Conservation (phyloP, 2,797 vertebrate species). For the Xiphorhynchus erythropygius region DNA sequence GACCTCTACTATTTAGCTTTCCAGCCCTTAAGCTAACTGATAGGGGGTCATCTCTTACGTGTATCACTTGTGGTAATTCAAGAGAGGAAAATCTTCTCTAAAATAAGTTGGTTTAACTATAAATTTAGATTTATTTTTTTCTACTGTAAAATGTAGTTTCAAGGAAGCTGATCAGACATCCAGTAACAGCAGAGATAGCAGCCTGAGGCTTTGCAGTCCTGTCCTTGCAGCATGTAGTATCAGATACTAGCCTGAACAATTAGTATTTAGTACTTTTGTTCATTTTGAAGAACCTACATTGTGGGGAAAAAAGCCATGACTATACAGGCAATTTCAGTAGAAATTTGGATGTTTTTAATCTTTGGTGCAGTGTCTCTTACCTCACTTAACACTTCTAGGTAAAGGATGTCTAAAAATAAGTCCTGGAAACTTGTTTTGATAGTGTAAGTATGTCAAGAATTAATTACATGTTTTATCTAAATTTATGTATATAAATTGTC, state of each 20-base stretch:
- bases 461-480: background rate
- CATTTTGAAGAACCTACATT: background rate
- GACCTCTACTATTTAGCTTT: background rate
- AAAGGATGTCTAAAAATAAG: background rate
- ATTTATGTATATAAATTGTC: background rate
- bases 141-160: background rate
- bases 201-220: background rate
- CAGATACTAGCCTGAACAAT: background rate
- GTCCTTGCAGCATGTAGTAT: background rate
- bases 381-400: background rate
- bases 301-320: background rate
- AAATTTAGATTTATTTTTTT: accelerated
- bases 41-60: background rate
- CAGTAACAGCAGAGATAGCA: background rate
- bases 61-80: background rate
- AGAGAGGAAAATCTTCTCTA: background rate
- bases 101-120: background rate
- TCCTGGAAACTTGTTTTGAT: background rate
- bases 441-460: background rate
- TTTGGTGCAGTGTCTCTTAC: background rate
- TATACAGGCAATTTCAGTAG: background rate
- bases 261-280: background rate
- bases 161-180: background rate
- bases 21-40: background rate
- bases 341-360: background rate